Evolutionary conservation across 2,113 vertebrate genomes (phyloP).

Genomic region (Myiagra hebetior): DNA sequence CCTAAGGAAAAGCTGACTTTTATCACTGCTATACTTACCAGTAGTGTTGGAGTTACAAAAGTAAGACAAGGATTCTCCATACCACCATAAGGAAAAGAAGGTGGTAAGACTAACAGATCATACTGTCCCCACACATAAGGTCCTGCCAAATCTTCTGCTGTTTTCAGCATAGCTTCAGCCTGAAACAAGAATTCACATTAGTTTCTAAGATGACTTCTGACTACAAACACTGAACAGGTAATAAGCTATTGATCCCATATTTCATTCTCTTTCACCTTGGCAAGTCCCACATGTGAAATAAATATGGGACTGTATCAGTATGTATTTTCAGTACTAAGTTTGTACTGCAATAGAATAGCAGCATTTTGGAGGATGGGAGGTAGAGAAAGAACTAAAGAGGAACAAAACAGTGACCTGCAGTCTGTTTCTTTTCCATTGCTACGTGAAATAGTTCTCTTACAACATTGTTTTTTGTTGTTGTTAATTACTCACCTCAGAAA

Average conservation of each 20-base stretch:
- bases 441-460: background rate
- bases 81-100: conserved; percentile 94
- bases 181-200: conserved; percentile 57
- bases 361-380: background rate
- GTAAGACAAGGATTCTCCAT: conserved; percentile 99
- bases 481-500: conserved; percentile 84
- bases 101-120: conserved; percentile 90
- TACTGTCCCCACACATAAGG: conserved; percentile 96
- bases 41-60: conserved; percentile 90
- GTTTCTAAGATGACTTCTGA: background rate
- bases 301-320: background rate
- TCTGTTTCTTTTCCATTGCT: background rate
- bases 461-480: background rate
- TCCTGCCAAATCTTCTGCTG: conserved; percentile 88
- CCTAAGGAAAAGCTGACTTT: background rate
- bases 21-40: conserved; percentile 76
- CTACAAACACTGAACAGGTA: background rate
- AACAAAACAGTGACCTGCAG: background rate
- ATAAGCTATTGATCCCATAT: background rate
- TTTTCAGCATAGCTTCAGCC: conserved; percentile 93
- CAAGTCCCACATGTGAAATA: background rate
- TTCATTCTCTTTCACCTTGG: background rate
- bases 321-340: background rate
- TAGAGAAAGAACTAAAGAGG: background rate
- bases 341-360: background rate